Evolutionary conservation across 2,888 invertebrate genomes (phyloP), one percentile per base, ranked within the genome.

Genomic region (Luffia ferchaultella): DNA sequence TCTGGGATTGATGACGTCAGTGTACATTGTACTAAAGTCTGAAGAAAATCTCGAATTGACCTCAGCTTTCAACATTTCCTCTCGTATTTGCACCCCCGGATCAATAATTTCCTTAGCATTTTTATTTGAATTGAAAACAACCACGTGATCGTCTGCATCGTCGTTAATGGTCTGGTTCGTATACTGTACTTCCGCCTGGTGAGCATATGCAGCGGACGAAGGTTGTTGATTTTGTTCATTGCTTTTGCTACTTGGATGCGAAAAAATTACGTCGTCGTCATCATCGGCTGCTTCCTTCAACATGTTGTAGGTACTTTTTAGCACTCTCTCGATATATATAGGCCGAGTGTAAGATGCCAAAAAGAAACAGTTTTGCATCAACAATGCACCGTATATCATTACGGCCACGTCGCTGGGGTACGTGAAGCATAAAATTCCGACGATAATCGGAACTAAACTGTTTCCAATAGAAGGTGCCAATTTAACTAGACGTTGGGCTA

Each of bases 261-360:
- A 16, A 57, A 86, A 86, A 57, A 88, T 85, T 2, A 87, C 85
- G 65, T 87, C 87, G 57, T 88, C 88, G 16, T 85, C 85, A 48
- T 85, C 85, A 52, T 85, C 85, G 0, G 68, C 74, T 0, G 75
- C 76, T 18, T 78, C 83, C 50, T 78, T 61, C 1, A 84, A 60
- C 69, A 77, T 77, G 55, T 82, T 85, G 55, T 85, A 84, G 0
- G 79, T 83, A 50, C 68, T 68, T 58, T 70, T 67, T n/a, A 85
- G 67, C 1, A 79, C 78, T 54, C 62, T 75, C 58, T 79, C 80
- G 50, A 85, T 77, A 57, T 88, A 88, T 42, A 79, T 62, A 0
- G 88, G 88, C 50, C 88, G 76, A 16, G 79, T 77, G 56, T 85
- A 87, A 1, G 84, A 69, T 0, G 87, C 76, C 50, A 86, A 64